A percentile compares a stretch with the other conserved stretches of the same genome.
phyloP scores from a whole-genome alignment of 1,140 invertebrate genomes.

The Drosophila watanabei region DNA sequence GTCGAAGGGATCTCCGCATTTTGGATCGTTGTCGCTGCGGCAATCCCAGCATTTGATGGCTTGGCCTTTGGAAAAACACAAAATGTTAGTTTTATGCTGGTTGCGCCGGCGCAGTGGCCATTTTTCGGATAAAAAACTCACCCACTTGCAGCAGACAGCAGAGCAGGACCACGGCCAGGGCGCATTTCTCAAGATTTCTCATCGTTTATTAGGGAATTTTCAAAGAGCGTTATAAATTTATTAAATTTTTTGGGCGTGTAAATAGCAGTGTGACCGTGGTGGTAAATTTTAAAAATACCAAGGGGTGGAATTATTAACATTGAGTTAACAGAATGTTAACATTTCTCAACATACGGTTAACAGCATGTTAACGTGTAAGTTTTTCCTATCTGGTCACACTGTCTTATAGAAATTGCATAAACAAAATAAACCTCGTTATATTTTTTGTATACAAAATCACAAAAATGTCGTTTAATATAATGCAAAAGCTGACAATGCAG shows the following conservation, averaged over 20 bases:
- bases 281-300: background rate
- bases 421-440: slow-evolving; percentile 62
- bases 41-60: slow-evolving; percentile 97
- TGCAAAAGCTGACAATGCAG: slow-evolving; percentile 75
- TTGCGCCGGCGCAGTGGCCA: slow-evolving; percentile 32
- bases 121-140: slow-evolving; percentile 25
- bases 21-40: slow-evolving; percentile 94
- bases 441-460: slow-evolving; percentile 15
- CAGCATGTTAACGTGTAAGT: background rate
- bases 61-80: slow-evolving; percentile 85
- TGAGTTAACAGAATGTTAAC: background rate
- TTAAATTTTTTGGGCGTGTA: slow-evolving; percentile 36
- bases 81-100: slow-evolving; percentile 2
- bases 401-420: slow-evolving; percentile 56
- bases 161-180: slow-evolving; percentile 37
- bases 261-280: slow-evolving; percentile 15
- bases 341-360: too few relatives aligned
- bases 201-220: slow-evolving; percentile 35
- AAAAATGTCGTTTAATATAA: slow-evolving; percentile 74
- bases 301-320: background rate
- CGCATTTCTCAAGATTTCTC: slow-evolving; percentile 52
- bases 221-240: slow-evolving; percentile 27
- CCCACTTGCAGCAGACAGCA: slow-evolving; percentile 70
- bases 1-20: slow-evolving; percentile 97
- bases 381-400: slow-evolving; percentile 24